Conservation (phyloP, 2,113 vertebrate species). For the Trematomus loennbergii region DNA sequence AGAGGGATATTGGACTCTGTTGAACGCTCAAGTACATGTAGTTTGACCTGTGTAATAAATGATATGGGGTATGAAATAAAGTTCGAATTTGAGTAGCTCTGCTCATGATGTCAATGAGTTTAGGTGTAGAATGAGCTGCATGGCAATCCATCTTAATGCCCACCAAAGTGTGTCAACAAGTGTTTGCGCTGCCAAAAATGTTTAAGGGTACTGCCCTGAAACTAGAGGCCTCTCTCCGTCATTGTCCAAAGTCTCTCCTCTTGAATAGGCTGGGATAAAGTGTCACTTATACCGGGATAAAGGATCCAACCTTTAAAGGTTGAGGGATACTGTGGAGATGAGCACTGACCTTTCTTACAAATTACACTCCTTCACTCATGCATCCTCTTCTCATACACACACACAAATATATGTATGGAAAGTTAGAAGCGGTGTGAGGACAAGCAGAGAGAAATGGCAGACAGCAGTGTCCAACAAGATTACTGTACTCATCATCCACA, state of each 20-base stretch:
- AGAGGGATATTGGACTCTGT: neutral
- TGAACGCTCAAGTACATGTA: neutral
- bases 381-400: constrained; percentile 18
- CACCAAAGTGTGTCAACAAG: constrained; percentile 36
- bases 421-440: constrained; percentile 43
- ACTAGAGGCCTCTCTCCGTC: constrained; percentile 33
- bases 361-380: constrained; percentile 52
- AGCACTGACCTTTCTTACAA: constrained; percentile 82
- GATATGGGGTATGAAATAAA: neutral
- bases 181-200: constrained; percentile 36
- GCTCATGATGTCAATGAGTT: neutral
- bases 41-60: neutral
- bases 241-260: constrained; percentile 35
- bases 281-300: constrained; percentile 77
- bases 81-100: neutral
- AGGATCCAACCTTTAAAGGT: constrained; percentile 85
- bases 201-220: constrained; percentile 20
- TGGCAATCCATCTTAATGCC: neutral
- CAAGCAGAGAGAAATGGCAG: constrained; percentile 68
- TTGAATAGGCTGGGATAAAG: constrained; percentile 56
- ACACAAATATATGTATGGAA: constrained; percentile 49
- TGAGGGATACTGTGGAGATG: constrained; percentile 77
- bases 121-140: too few relatives aligned
- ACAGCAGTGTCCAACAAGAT: constrained; percentile 79
- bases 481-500: constrained; percentile 81